phyloP scores from a whole-genome alignment of 2,797 vertebrate genomes.

The Hylomyscus alleni region DNA sequence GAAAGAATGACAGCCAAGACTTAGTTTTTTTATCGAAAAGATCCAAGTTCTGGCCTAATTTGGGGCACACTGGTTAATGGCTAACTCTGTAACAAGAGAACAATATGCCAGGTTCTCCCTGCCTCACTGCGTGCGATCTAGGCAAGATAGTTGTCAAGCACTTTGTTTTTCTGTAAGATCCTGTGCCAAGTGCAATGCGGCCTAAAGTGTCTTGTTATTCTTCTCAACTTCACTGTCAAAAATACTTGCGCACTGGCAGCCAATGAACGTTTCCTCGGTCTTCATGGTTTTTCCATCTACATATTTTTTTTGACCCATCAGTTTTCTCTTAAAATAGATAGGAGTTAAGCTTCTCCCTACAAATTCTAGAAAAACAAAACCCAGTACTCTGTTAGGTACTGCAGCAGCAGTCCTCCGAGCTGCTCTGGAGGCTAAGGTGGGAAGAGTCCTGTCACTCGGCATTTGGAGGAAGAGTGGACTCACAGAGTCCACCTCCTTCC shows the following conservation, averaged over 20 bases:
- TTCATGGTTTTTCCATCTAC: neutral
- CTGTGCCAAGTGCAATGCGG: neutral
- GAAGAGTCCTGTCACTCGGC: too few relatives aligned
- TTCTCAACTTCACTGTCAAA: constrained; percentile 29
- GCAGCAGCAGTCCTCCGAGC: neutral
- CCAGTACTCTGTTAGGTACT: neutral
- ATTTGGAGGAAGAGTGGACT: neutral
- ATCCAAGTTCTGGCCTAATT: constrained; percentile 3
- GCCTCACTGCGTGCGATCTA: constrained; percentile 9
- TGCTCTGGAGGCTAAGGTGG: neutral
- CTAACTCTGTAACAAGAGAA: constrained; percentile 10
- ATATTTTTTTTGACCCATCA: constrained; percentile 21
- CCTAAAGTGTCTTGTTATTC: neutral
- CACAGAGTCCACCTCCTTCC: neutral
- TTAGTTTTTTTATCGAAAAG: constrained; percentile 60
- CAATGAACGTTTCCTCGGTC: neutral
- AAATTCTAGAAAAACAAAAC: neutral
- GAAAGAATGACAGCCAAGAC: neutral
- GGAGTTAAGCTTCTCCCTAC: constrained; percentile 23
- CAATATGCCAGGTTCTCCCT: neutral
- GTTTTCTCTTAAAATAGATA: constrained; percentile 58
- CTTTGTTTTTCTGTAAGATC: constrained; percentile 11
- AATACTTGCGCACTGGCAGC: neutral
- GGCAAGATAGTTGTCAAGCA: constrained; percentile 20
- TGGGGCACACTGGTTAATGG: constrained; percentile 47